phyloP scores from a whole-genome alignment of 2,888 invertebrate genomes.

The Harpagoxenus sublaevis region DNA sequence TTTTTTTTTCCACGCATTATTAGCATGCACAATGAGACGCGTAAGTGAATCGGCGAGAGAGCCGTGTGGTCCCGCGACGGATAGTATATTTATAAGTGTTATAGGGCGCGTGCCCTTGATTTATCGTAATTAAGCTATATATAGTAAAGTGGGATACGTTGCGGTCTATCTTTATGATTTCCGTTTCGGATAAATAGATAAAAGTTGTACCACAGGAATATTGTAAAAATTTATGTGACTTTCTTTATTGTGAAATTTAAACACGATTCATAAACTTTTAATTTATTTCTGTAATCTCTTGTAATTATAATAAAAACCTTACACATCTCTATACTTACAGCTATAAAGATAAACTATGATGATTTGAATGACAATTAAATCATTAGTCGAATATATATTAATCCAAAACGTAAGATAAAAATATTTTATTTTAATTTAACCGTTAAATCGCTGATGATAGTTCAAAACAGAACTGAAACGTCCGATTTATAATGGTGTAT shows the following conservation, averaged over 20 bases:
- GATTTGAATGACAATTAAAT: neutral
- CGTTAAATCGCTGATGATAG: too few species aligned
- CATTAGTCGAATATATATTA: neutral
- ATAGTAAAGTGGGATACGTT: neutral
- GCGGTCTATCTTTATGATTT: neutral
- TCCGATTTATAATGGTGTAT: too few species aligned
- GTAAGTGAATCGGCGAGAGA: conserved; percentile 28
- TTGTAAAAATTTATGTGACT: neutral
- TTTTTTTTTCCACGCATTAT: conserved; percentile 72
- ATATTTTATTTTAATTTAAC: too few species aligned
- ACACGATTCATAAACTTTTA: neutral
- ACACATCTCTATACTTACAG: too few species aligned
- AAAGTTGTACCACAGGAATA: neutral
- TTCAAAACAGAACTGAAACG: too few species aligned
- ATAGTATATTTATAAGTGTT: neutral
- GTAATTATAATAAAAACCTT: neutral
- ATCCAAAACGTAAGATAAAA: neutral
- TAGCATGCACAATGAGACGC: conserved; percentile 68
- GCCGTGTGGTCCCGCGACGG: neutral
- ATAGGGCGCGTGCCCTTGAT: neutral
- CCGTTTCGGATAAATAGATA: neutral
- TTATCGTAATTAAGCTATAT: conserved; percentile 24
- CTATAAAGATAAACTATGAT: neutral
- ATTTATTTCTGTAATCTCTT: neutral
- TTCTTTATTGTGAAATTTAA: neutral